A percentile compares a stretch with the other conserved stretches of the same genome.
These are phyloP conservation scores for Tetragonula clypearis DNA, from an alignment of 1,140 invertebrate genomes.

Conservation along the genomic window DNA sequence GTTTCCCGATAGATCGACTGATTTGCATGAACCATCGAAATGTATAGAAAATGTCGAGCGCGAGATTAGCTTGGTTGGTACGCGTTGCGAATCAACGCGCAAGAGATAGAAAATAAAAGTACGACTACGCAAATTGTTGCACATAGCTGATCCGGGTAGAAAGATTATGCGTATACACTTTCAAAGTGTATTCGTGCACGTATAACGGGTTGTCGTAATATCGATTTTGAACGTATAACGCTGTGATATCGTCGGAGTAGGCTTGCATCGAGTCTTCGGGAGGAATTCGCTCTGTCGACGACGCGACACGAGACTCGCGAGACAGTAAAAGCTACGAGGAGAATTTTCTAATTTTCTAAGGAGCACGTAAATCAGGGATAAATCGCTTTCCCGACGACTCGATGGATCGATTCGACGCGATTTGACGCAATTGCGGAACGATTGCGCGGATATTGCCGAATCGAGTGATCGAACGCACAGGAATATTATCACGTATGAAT, in stretches of 20 bases:
- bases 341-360: slow-evolving; percentile 30
- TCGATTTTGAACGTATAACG: slow-evolving; percentile 1
- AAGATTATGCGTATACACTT: background rate
- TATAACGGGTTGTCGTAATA: too few species aligned
- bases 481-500: too few species aligned
- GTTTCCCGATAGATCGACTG: slow-evolving; percentile 15
- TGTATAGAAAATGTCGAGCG: background rate
- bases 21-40: background rate
- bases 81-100: background rate
- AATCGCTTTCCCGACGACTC: background rate
- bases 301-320: background rate
- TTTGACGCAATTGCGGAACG: too few species aligned
- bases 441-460: too few species aligned
- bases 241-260: background rate
- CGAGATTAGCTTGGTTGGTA: background rate
- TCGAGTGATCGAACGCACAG: too few species aligned
- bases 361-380: background rate
- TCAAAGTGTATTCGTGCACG: too few species aligned
- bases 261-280: background rate
- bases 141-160: background rate
- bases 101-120: background rate
- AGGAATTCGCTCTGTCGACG: slow-evolving; percentile 15
- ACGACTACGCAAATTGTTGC: background rate
- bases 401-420: background rate
- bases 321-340: background rate